phyloP scores from a whole-genome alignment of 2,888 invertebrate genomes.

The Molanna angustata region DNA sequence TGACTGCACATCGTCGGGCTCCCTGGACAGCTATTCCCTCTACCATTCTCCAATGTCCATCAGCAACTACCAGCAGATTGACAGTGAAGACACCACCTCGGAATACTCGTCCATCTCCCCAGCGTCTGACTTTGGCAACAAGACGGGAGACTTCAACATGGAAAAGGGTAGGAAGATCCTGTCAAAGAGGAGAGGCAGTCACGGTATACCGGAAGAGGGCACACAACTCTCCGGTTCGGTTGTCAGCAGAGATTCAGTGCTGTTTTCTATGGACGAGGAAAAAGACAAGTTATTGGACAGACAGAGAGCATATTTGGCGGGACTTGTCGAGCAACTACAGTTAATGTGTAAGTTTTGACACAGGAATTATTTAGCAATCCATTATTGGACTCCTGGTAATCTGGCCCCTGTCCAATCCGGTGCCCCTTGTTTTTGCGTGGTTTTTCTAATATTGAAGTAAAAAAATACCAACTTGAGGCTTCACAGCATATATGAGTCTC shows the following conservation, averaged over 20 bases:
- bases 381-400: too few relatives aligned
- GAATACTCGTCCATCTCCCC: constrained; percentile 21
- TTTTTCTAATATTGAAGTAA: too few relatives aligned
- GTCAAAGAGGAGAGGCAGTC: background rate
- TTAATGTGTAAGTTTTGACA: constrained; percentile 43
- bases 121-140: constrained; percentile 11
- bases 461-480: too few relatives aligned
- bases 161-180: background rate
- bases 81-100: constrained; percentile 6
- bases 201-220: background rate
- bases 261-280: constrained; percentile 28
- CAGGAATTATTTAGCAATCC: too few relatives aligned
- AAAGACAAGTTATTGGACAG: constrained; percentile 40
- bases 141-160: too few relatives aligned
- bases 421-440: too few relatives aligned
- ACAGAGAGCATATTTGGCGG: constrained; percentile 47
- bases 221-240: constrained; percentile 3
- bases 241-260: constrained; percentile 12
- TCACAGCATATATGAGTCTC: too few relatives aligned
- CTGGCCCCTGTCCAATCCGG: too few relatives aligned
- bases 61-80: background rate
- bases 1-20: background rate
- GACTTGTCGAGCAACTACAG: constrained; percentile 50
- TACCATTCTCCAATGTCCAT: constrained; percentile 11
- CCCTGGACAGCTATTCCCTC: constrained; percentile 11